Conservation (phyloP, 2,797 vertebrate genomes). For the Cheirogaleus major region DNA sequence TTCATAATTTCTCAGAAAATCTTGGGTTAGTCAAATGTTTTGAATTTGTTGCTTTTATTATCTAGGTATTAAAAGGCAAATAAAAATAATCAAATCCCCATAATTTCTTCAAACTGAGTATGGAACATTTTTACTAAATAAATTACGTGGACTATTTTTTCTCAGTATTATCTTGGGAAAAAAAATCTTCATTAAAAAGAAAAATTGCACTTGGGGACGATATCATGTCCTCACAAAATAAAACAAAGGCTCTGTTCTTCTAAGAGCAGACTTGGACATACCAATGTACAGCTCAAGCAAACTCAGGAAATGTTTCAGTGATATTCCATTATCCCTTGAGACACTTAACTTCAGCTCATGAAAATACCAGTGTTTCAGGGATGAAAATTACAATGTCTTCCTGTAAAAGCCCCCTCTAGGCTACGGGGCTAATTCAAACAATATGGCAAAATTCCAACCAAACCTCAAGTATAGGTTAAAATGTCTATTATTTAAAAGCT, state of each 20-base stretch:
- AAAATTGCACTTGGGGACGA: slow-evolving; percentile 70
- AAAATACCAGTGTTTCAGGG: slow-evolving; percentile 85
- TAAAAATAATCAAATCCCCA: slow-evolving; percentile 31
- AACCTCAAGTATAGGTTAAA: slow-evolving; percentile 72
- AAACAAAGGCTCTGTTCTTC: slow-evolving; percentile 82
- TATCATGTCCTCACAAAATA: slow-evolving; percentile 73
- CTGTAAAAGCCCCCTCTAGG: slow-evolving; percentile 75
- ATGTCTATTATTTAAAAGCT: slow-evolving; percentile 62
- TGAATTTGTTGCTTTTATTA: slow-evolving; percentile 35
- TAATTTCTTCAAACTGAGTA: slow-evolving; percentile 33
- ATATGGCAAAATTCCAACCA: slow-evolving; percentile 82
- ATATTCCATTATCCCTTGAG: slow-evolving; percentile 84
- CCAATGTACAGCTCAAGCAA: slow-evolving; percentile 78
- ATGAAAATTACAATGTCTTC: slow-evolving; percentile 85
- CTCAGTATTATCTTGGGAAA: not conserved
- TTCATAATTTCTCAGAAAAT: slow-evolving; percentile 48
- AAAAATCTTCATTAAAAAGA: slow-evolving; percentile 19
- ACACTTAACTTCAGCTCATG: slow-evolving; percentile 82
- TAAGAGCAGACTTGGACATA: slow-evolving; percentile 82
- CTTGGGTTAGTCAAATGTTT: not conserved
- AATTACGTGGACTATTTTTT: slow-evolving; percentile 16
- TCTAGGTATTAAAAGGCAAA: slow-evolving; percentile 43
- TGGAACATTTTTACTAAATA: slow-evolving; percentile 47
- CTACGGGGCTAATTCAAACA: slow-evolving; percentile 84
- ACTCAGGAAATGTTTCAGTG: slow-evolving; percentile 88